Percentiles rank a stretch among this genome's conserved stretches.
Evolutionary conservation across 2,113 vertebrate species (phyloP).

Genomic region (Nesoenas mayeri): DNA sequence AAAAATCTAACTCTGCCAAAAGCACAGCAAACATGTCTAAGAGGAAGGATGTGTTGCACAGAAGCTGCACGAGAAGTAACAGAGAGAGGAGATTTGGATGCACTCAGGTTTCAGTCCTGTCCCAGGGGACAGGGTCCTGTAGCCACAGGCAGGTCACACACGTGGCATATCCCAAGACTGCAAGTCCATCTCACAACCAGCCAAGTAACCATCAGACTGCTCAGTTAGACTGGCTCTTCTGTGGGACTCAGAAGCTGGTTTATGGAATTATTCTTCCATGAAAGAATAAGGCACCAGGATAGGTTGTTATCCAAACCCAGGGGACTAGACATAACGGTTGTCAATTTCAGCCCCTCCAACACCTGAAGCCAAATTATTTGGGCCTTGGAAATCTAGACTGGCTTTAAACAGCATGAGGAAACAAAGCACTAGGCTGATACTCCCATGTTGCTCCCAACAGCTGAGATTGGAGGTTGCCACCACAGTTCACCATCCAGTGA

Average conservation of each 20-base stretch:
- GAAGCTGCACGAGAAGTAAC: background rate
- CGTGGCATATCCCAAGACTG: fast-evolving
- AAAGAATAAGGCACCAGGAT: background rate
- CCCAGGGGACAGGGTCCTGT: background rate
- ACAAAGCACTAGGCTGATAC: background rate
- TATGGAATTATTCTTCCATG: background rate
- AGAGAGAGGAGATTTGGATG: background rate
- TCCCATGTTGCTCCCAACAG: background rate
- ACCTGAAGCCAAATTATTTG: background rate
- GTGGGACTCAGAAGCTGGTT: background rate
- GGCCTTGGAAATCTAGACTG: background rate
- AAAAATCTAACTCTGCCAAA: background rate
- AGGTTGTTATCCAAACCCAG: background rate
- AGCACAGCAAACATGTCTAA: background rate
- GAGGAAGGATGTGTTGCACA: background rate
- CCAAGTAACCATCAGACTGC: background rate
- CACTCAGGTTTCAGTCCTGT: too few species aligned
- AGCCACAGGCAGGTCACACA: background rate
- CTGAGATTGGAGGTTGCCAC: background rate
- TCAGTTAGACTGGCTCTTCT: background rate
- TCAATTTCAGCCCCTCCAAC: background rate
- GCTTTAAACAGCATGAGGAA: background rate
- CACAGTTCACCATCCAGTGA: background rate
- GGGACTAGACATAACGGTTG: background rate
- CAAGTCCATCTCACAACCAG: background rate